Evolutionary conservation across 2,888 invertebrate genomes (phyloP).

Genomic region (Hydrotaea cyrtoneurina): DNA sequence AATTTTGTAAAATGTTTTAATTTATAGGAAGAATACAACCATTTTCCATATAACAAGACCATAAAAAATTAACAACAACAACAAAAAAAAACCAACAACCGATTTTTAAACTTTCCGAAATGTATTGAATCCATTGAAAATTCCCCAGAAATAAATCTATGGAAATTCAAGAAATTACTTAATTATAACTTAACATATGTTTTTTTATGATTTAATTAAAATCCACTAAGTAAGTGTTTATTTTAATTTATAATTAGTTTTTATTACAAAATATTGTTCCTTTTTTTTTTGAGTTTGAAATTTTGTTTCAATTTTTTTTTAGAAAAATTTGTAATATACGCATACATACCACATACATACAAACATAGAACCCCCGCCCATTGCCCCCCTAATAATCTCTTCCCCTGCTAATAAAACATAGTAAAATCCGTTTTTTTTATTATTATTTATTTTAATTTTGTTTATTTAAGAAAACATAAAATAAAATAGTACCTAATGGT

Average conservation of each 20-base stretch:
- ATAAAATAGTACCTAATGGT: slow-evolving; percentile 79
- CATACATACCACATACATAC: slow-evolving; percentile 29
- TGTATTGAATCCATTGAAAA: slow-evolving; percentile 41
- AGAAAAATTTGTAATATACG: slow-evolving; percentile 62
- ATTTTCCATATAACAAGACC: slow-evolving; percentile 35
- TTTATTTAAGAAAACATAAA: slow-evolving; percentile 57
- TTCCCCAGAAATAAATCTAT: background rate
- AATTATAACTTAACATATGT: background rate
- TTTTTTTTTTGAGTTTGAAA: slow-evolving; percentile 56
- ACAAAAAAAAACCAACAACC: slow-evolving; percentile 44
- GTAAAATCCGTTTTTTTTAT: slow-evolving; percentile 54
- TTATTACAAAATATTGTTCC: slow-evolving; percentile 68
- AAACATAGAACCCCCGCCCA: slow-evolving; percentile 4
- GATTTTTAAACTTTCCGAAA: slow-evolving; percentile 77
- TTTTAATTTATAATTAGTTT: slow-evolving; percentile 69
- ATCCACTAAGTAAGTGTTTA: slow-evolving; percentile 40
- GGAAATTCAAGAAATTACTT: background rate
- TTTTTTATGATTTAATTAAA: background rate
- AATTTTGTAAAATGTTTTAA: slow-evolving; percentile 51
- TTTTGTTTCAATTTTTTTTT: slow-evolving; percentile 65
- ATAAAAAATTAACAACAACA: slow-evolving; percentile 37
- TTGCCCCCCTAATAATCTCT: background rate
- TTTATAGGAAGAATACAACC: slow-evolving; percentile 19
- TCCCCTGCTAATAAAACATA: slow-evolving; percentile 48
- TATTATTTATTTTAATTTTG: slow-evolving; percentile 6